Base-by-base conservation (phyloP, 2,113 vertebrate species). In the Cariama cristata region DNA sequence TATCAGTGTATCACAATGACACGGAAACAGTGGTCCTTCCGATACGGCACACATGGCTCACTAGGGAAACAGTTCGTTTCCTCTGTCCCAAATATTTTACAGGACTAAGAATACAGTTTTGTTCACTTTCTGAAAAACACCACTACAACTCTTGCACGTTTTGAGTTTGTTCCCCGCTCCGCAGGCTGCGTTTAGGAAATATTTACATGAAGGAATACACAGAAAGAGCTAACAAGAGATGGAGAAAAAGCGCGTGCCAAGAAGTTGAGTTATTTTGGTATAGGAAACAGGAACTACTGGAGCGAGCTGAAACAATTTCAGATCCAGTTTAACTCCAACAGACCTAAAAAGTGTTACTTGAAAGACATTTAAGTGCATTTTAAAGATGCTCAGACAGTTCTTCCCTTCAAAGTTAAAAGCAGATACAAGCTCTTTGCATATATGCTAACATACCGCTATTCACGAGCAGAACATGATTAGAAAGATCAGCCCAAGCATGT, bases 131-230 rank as follows among this genome's bases (percentile, higher is more conserved):
- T 73, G 93, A 68, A 82, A 68, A 68, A 53, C 45, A 14, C 18
- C 1, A 4, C 71, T 52, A 23, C 35, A 49, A 30, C 24, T 67
- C 74, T 90, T 40, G 35, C 62, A 30, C 5, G 5, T n/a, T 76
- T 66, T 45, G 30, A 42, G 53, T 35, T 64, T 75, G 53, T 40
- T 92, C 90, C 62, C 60, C 0, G 0, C 58, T 85, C 67, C 0
- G 0, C 92, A 79, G 53, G 58, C 93, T 93, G 74, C 3, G 0
- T 14, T 95, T 49, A 40, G 77, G 67, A 96, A 96, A 96, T 96
- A 96, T 95, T 96, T 96, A 96, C 82, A 84, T 7, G 12, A 94
- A 94, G 50, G n/a, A 73, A 95, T 74, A 96, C 35, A 92, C 59
- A 92, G 86, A 73, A 67, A 68, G 30, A 86, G 82, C 82, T 88